These are phyloP conservation scores for Salminus brasiliensis DNA, from an alignment of 2,113 vertebrate genomes.

Conservation along the genomic window DNA sequence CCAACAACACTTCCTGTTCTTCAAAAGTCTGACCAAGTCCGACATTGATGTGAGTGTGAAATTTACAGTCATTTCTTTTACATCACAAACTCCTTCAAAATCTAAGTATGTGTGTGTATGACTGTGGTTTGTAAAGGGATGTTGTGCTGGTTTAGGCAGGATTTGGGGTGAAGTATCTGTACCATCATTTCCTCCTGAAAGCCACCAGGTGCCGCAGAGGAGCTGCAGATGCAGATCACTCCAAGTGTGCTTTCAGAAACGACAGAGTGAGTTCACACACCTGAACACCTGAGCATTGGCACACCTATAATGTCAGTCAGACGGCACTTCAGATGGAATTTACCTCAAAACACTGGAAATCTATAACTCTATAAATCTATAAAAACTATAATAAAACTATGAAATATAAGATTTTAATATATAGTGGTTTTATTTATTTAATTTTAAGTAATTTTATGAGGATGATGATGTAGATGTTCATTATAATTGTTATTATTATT, in stretches of 20 bases:
- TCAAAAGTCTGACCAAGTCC: constrained; percentile 59
- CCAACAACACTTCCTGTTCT: constrained; percentile 68
- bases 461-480: background rate
- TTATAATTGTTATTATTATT: background rate
- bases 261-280: constrained; percentile 67
- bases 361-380: too few relatives aligned
- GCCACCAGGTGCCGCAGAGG: constrained; percentile 70
- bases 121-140: background rate
- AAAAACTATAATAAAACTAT: background rate
- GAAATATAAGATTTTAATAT: too few relatives aligned
- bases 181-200: constrained; percentile 72
- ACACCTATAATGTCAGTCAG: background rate
- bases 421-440: too few relatives aligned
- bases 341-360: background rate
- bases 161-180: constrained; percentile 62
- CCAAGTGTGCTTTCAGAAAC: constrained; percentile 67
- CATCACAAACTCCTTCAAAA: background rate
- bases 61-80: background rate
- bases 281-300: background rate
- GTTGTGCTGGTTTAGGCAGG: constrained; percentile 56
- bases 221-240: background rate
- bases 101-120: background rate
- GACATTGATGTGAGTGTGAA: constrained; percentile 63
- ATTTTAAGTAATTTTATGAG: background rate
- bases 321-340: background rate